A percentile compares a stretch with the other conserved stretches of the same genome.
Evolutionary conservation across 2,113 vertebrate genomes (phyloP).

Genomic region (Numida meleagris): DNA sequence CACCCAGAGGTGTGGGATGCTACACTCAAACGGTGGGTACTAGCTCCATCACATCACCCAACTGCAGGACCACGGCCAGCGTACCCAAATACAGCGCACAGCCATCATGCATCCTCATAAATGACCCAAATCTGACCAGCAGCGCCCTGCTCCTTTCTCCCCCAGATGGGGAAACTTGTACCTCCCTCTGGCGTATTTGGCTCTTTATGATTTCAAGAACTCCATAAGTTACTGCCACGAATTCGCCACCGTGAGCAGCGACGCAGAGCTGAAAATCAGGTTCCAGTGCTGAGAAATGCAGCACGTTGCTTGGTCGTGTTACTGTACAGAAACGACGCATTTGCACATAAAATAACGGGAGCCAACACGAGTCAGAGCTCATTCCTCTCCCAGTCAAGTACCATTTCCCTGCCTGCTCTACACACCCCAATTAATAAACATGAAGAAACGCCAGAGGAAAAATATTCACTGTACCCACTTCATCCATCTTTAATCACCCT

Average conservation of each 20-base stretch:
- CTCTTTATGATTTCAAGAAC: not conserved
- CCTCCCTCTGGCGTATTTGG: not conserved
- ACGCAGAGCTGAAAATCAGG: not conserved
- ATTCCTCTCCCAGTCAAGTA: slow-evolving; percentile 24
- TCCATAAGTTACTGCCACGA: not conserved
- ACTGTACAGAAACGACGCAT: not conserved
- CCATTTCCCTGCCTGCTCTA: slow-evolving; percentile 1
- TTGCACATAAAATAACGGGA: not conserved
- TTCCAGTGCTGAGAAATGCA: not conserved
- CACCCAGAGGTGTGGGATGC: too few species aligned
- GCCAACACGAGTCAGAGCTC: not conserved
- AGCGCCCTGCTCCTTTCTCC: not conserved
- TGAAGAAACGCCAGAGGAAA: slow-evolving; percentile 39
- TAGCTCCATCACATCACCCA: not conserved
- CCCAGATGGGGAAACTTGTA: not conserved
- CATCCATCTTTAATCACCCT: slow-evolving; percentile 51
- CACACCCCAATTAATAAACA: slow-evolving; percentile 57
- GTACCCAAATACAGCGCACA: not conserved
- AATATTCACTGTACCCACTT: slow-evolving; percentile 51
- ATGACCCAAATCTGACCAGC: not conserved
- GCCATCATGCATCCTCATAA: not conserved
- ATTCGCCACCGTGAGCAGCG: not conserved
- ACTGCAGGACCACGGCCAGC: not conserved
- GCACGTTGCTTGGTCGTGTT: not conserved
- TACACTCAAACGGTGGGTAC: not conserved